A percentile compares a stretch with the other conserved stretches of the same genome.
phyloP scores from a whole-genome alignment of 2,888 invertebrate species.

The Drosophila prolongata region DNA sequence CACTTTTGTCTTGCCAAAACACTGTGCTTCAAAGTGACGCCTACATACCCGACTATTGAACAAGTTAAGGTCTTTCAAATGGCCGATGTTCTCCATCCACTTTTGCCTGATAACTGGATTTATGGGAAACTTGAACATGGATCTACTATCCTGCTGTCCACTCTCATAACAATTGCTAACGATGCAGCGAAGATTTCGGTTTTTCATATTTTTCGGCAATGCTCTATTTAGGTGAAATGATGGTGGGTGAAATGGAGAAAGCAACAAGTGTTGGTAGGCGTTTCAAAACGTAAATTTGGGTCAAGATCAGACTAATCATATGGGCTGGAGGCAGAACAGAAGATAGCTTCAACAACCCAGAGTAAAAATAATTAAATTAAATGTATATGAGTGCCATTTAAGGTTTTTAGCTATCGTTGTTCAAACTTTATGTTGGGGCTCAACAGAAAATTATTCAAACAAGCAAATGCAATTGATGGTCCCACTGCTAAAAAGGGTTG shows the following conservation, averaged over 20 bases:
- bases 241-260: constrained; percentile 30
- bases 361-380: too few species aligned
- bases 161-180: constrained; percentile 34
- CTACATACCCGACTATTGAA: constrained; percentile 28
- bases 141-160: constrained; percentile 22
- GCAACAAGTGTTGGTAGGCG: constrained; percentile 37
- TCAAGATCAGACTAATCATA: constrained; percentile 9
- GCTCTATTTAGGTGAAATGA: background rate
- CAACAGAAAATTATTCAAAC: constrained; percentile 4
- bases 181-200: constrained; percentile 18
- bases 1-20: constrained; percentile 17
- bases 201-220: constrained; percentile 5
- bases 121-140: constrained; percentile 32
- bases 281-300: constrained; percentile 16
- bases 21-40: constrained; percentile 41
- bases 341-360: too few species aligned
- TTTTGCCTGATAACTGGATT: constrained; percentile 29
- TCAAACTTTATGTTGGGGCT: background rate
- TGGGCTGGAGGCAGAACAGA: too few species aligned
- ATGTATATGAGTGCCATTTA: too few species aligned
- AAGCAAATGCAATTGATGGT: background rate
- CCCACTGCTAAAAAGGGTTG: background rate
- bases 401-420: too few species aligned
- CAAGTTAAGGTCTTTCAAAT: background rate
- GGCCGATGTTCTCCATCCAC: constrained; percentile 47